Conservation (phyloP, 1,140 invertebrate species). For the Protaetia brevitarsis region DNA sequence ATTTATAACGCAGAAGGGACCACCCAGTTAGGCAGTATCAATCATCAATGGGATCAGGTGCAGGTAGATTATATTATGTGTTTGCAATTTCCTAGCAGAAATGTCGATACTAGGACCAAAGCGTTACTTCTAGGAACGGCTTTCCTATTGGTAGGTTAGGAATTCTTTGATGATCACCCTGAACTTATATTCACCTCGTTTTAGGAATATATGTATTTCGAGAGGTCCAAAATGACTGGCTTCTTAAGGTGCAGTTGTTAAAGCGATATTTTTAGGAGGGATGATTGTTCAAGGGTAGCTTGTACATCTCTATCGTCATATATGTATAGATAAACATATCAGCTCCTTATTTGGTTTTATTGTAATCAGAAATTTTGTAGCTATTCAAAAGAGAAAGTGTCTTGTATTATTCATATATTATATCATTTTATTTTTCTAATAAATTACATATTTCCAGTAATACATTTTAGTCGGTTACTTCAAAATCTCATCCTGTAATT, state of each 20-base stretch:
- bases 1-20: conserved; percentile 51
- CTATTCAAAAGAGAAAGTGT: too few species aligned
- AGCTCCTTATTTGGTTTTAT: too few species aligned
- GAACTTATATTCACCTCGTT: conserved; percentile 30
- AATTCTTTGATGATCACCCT: background rate
- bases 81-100: conserved; percentile 51
- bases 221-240: conserved; percentile 30
- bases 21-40: conserved; percentile 55
- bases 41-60: conserved; percentile 56
- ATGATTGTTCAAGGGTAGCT: too few species aligned
- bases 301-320: too few species aligned
- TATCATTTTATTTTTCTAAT: too few species aligned
- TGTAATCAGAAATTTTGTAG: too few species aligned
- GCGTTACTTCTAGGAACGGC: conserved; percentile 55
- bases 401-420: too few species aligned
- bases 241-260: conserved; percentile 15
- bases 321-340: too few species aligned
- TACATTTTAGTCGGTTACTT: too few species aligned
- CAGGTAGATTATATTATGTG: conserved; percentile 54
- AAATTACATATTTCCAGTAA: too few species aligned
- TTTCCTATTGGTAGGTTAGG: conserved; percentile 54
- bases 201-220: conserved; percentile 45
- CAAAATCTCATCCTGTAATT: too few species aligned
- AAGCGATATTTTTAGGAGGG: background rate
- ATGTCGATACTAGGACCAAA: conserved; percentile 54